These are phyloP conservation scores for Pedionomus torquatus DNA, from an alignment of 2,113 vertebrate species.

Conservation along the genomic window DNA sequence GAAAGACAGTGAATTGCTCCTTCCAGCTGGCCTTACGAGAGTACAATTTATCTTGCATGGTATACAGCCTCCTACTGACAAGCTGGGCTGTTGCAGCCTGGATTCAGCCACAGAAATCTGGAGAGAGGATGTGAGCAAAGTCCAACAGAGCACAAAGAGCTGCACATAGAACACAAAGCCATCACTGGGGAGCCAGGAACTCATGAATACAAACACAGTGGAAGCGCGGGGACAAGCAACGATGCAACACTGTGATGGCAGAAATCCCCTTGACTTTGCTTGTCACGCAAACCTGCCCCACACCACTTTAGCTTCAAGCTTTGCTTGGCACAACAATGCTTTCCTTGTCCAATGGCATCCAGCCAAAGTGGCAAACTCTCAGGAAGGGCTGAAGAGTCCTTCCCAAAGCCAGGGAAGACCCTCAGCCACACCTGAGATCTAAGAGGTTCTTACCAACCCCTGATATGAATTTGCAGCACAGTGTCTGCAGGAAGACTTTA, in stretches of 20 bases:
- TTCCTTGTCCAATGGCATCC: background rate
- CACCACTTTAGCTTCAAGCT: background rate
- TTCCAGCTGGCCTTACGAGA: background rate
- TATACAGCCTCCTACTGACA: background rate
- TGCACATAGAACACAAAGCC: too few relatives aligned
- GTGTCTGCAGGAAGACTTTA: background rate
- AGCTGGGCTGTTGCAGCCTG: background rate
- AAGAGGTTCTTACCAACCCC: background rate
- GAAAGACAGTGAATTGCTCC: background rate
- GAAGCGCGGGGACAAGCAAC: accelerated
- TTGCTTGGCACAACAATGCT: background rate
- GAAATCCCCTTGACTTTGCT: accelerated
- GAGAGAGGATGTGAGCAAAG: background rate
- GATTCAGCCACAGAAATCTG: background rate
- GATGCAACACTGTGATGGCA: accelerated
- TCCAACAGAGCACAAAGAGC: background rate
- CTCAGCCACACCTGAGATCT: background rate
- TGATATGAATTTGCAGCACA: background rate
- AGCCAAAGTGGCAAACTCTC: too few relatives aligned
- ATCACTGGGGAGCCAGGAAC: accelerated
- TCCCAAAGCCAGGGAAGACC: background rate
- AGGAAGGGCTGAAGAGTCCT: background rate
- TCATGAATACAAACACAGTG: accelerated
- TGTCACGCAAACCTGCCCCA: accelerated
- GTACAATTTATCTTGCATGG: background rate